phyloP scores from a whole-genome alignment of 1,140 invertebrate genomes.

The Aphaenogaster floridana region DNA sequence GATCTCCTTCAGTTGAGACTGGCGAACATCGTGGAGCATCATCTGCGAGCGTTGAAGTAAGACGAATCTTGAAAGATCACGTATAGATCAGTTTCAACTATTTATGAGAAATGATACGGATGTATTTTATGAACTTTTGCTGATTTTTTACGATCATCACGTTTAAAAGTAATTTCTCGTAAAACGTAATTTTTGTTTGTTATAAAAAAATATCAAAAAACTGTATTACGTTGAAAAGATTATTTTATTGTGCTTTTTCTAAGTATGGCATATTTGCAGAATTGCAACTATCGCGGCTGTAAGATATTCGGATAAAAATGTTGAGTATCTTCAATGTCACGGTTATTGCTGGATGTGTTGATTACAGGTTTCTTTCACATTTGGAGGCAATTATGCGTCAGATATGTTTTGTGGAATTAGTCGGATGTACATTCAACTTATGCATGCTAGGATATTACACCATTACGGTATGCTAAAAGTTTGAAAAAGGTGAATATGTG shows the following conservation, averaged over 20 bases:
- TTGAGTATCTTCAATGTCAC: background rate
- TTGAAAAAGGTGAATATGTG: slow-evolving; percentile 27
- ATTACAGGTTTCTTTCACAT: slow-evolving; percentile 73
- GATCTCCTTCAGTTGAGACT: slow-evolving; percentile 44
- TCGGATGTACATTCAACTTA: slow-evolving; percentile 77
- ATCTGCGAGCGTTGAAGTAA: slow-evolving; percentile 63
- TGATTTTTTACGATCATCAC: background rate
- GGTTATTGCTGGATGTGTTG: slow-evolving; percentile 11
- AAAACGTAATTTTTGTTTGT: background rate
- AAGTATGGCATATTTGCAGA: slow-evolving; percentile 21
- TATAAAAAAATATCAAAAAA: background rate
- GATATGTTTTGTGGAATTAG: slow-evolving; percentile 77
- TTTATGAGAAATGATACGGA: background rate
- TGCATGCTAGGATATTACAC: slow-evolving; percentile 79
- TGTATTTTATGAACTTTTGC: background rate
- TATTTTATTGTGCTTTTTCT: background rate
- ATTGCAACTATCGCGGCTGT: slow-evolving; percentile 1
- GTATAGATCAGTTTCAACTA: background rate
- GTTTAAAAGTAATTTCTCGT: background rate
- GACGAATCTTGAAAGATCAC: background rate
- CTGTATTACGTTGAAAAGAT: background rate
- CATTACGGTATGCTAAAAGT: slow-evolving; percentile 74
- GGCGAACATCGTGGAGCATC: slow-evolving; percentile 48
- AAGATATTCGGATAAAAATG: slow-evolving; percentile 11
- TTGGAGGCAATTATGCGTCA: slow-evolving; percentile 73